phyloP scores from a whole-genome alignment of 2,113 vertebrate genomes.

The Pterocles gutturalis region DNA sequence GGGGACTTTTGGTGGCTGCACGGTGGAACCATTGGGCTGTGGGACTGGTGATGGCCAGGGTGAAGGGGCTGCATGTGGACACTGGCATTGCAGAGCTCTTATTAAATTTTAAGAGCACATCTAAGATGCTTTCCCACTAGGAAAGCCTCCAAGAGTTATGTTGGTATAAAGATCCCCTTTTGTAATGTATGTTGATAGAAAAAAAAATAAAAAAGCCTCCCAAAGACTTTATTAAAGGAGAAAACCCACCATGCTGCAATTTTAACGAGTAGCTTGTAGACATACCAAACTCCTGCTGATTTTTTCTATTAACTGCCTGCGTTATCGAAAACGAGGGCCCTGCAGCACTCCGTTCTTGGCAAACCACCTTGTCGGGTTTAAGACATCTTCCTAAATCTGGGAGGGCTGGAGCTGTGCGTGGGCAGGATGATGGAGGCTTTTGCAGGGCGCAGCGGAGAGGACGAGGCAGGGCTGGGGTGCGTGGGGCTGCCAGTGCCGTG shows the following conservation, averaged over 20 bases:
- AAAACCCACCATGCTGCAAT: neutral
- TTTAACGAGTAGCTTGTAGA: constrained; percentile 50
- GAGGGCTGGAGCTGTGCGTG: neutral
- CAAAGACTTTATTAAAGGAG: neutral
- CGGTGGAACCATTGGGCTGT: neutral
- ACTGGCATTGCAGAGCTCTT: neutral
- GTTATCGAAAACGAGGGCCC: neutral
- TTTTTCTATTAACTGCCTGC: neutral
- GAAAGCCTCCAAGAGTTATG: neutral
- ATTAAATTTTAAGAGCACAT: neutral
- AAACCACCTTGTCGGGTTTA: neutral
- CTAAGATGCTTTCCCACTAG: neutral
- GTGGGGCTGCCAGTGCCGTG: neutral
- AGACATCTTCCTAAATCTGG: neutral
- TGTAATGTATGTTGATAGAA: neutral
- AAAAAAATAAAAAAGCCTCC: neutral
- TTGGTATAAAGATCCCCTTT: neutral
- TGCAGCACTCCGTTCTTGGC: neutral
- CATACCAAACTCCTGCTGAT: neutral
- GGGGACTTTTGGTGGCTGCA: neutral
- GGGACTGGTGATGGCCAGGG: neutral
- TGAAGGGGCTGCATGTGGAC: neutral
- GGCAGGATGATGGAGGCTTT: neutral
- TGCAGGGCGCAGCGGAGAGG: neutral
- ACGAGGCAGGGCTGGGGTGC: neutral